These are phyloP conservation scores for Rosalia funebris DNA, from an alignment of 2,888 invertebrate genomes.

Conservation along the genomic window DNA sequence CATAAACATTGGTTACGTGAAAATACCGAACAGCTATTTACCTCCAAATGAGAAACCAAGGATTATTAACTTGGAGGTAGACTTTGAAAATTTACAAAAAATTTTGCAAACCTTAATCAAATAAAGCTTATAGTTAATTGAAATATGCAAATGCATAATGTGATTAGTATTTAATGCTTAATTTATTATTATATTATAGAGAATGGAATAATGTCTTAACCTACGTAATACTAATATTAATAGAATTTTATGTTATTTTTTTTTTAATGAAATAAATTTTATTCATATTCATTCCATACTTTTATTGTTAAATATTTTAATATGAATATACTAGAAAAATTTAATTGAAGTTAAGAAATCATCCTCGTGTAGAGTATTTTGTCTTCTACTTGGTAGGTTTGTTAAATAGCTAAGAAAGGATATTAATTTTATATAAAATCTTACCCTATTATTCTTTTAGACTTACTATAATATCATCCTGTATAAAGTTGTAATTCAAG, in stretches of 20 bases:
- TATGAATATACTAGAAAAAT: too few relatives aligned
- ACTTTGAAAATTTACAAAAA: slow-evolving; percentile 60
- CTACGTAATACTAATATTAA: background rate
- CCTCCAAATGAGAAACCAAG: slow-evolving; percentile 52
- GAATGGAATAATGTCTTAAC: background rate
- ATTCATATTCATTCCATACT: background rate
- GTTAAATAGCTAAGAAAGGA: too few relatives aligned
- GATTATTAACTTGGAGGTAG: slow-evolving; percentile 58
- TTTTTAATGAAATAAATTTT: background rate
- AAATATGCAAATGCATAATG: background rate
- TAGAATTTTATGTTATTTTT: background rate
- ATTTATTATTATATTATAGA: slow-evolving; percentile 2
- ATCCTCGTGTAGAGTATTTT: too few relatives aligned
- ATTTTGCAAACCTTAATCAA: slow-evolving; percentile 50
- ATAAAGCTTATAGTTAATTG: background rate
- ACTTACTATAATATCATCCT: too few relatives aligned
- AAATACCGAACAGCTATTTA: slow-evolving; percentile 58
- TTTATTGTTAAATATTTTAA: too few relatives aligned
- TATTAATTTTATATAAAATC: too few relatives aligned
- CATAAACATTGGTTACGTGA: slow-evolving; percentile 61
- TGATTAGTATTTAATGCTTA: slow-evolving; percentile 18
- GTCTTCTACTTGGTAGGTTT: too few relatives aligned
- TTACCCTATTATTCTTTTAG: too few relatives aligned
- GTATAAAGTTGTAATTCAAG: too few relatives aligned
- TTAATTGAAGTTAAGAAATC: too few relatives aligned